A percentile compares a stretch with the other conserved stretches of the same genome.
These are phyloP conservation scores for Leptinotarsa peninsularis DNA, from an alignment of 2,888 invertebrate species.

Conservation along the genomic window DNA sequence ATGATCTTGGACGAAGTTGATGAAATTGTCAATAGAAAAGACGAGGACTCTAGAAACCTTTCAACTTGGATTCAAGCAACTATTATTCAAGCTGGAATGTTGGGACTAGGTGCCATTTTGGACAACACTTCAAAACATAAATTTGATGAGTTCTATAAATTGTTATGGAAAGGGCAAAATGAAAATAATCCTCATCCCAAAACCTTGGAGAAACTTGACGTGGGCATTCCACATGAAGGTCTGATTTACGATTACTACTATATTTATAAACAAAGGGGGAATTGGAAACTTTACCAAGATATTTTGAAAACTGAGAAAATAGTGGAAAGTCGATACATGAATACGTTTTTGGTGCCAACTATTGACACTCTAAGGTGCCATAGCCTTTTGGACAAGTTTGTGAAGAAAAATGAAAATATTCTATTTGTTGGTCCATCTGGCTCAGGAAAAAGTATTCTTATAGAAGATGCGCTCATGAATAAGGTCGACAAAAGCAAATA, in stretches of 20 bases:
- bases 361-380: slow-evolving; percentile 70
- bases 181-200: slow-evolving; percentile 67
- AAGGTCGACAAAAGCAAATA: slow-evolving; percentile 68
- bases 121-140: slow-evolving; percentile 63
- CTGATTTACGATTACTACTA: slow-evolving; percentile 71
- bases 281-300: slow-evolving; percentile 73
- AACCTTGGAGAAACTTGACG: slow-evolving; percentile 69
- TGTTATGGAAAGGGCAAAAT: slow-evolving; percentile 62
- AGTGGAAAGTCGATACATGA: slow-evolving; percentile 64
- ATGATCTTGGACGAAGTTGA: slow-evolving; percentile 61
- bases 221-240: slow-evolving; percentile 70
- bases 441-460: slow-evolving; percentile 74
- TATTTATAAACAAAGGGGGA: slow-evolving; percentile 71
- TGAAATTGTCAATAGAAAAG: slow-evolving; percentile 51
- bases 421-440: slow-evolving; percentile 73
- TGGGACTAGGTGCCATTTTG: slow-evolving; percentile 82
- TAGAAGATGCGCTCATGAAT: slow-evolving; percentile 67
- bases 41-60: slow-evolving; percentile 66
- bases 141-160: slow-evolving; percentile 64
- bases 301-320: slow-evolving; percentile 67
- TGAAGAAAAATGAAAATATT: slow-evolving; percentile 74
- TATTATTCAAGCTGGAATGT: slow-evolving; percentile 72
- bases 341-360: slow-evolving; percentile 70
- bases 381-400: slow-evolving; percentile 69
- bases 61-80: slow-evolving; percentile 69